phyloP scores from a whole-genome alignment of 2,113 vertebrate genomes.

The Crotalus viridis region DNA sequence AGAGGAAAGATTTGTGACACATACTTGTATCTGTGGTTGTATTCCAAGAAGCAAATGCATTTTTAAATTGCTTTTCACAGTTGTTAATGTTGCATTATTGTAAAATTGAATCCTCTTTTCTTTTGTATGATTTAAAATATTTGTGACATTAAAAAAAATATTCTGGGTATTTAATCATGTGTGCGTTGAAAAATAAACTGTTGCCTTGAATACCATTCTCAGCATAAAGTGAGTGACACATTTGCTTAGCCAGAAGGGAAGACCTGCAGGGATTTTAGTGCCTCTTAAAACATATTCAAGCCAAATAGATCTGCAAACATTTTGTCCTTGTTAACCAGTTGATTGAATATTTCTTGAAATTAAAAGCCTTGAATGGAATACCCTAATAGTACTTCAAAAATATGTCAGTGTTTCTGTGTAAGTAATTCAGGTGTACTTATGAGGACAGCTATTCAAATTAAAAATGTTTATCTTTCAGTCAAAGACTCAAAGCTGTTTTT shows the following conservation, averaged over 20 bases:
- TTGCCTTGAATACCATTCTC: conserved; percentile 65
- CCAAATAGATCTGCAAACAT: conserved; percentile 72
- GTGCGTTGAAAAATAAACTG: conserved; percentile 62
- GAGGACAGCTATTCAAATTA: conserved; percentile 70
- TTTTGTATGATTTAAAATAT: conserved; percentile 64
- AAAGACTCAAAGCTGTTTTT: conserved; percentile 69
- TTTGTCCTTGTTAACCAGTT: conserved; percentile 58
- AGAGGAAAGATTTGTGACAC: background rate
- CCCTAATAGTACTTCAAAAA: conserved; percentile 76
- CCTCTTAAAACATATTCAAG: conserved; percentile 74
- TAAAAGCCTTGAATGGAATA: conserved; percentile 78
- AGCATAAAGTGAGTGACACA: conserved; percentile 53
- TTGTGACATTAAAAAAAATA: conserved; percentile 55
- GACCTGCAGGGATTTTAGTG: conserved; percentile 79
- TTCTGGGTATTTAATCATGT: conserved; percentile 62
- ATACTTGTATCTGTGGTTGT: background rate
- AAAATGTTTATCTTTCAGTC: conserved; percentile 75
- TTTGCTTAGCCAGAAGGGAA: conserved; percentile 64
- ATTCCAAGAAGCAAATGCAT: conserved; percentile 8
- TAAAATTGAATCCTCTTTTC: conserved; percentile 56
- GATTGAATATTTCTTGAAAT: conserved; percentile 78
- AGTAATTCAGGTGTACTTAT: conserved; percentile 72
- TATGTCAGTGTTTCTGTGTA: conserved; percentile 79
- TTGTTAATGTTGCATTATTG: conserved; percentile 55
- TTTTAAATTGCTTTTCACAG: conserved; percentile 47